Conservation (phyloP, 2,797 vertebrate species). For the Artibeus jamaicensis region DNA sequence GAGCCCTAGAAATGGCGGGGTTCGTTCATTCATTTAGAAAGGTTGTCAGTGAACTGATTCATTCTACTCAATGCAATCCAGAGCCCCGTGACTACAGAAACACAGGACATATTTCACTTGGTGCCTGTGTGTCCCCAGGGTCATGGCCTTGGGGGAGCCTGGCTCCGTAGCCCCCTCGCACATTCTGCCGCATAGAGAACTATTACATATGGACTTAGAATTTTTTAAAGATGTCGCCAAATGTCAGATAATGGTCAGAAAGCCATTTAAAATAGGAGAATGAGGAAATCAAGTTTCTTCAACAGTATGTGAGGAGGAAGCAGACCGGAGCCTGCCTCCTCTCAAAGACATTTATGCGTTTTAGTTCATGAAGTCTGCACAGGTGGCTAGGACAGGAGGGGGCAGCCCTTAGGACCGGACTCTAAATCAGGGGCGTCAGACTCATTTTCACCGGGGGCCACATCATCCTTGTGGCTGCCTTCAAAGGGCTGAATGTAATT, state of each 20-base stretch:
- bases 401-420: too few species aligned
- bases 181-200: neutral
- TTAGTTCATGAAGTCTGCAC: neutral
- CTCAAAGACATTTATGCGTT: neutral
- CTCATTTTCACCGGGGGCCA: too few species aligned
- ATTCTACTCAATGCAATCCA: neutral
- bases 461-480: too few species aligned
- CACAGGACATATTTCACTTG: too few species aligned
- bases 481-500: too few species aligned
- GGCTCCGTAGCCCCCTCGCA: neutral
- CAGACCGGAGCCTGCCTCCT: neutral
- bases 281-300: neutral
- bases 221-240: neutral
- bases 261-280: neutral
- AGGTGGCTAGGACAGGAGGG: neutral
- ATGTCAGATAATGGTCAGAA: neutral
- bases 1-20: neutral
- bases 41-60: neutral
- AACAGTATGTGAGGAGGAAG: neutral
- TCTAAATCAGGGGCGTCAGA: too few species aligned
- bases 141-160: rapidly evolving
- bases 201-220: neutral
- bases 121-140: neutral
- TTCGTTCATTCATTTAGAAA: neutral
- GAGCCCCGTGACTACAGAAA: neutral